Base-by-base conservation (phyloP, 2,113 vertebrate genomes). In the Telmatochromis sp. region DNA sequence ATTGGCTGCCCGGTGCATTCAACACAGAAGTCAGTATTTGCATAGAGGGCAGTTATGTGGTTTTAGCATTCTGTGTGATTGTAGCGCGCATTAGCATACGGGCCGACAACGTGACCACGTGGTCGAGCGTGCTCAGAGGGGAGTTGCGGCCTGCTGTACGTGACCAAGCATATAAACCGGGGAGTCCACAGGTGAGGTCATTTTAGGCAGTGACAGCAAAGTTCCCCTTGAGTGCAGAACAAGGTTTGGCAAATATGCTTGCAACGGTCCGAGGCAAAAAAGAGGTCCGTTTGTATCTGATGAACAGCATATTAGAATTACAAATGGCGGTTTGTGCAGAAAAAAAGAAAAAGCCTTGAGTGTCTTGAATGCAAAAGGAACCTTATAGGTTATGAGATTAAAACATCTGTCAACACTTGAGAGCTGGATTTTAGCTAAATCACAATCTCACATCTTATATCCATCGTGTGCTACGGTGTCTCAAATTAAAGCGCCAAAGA, bases 121-220 rank as follows among this genome's bases (percentile, higher is more conserved):
- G 88, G 92, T 85, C 5, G 49, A 90, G 83, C 23, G 14, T 57
- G 86, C 83, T 93, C 84, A 33, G 79, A 87, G 42, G 82, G 83
- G 80, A 85, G 85, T 42, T 90, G 92, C 6, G 91, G 93, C 89
- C 73, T 5, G 75, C 21, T 6, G 84, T 81, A 45, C 94, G 94
- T 95, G 95, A 94, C 90, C 45, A 21, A 35, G 93, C 94, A 95
- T 95, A 91, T 54, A 81, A 85, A 60, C 57, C 2, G 35, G 73
- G 35, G 58, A 82, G 83, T 91, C 75, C 85, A 86, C 92, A 96
- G 95, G 94, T 95, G 94, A 95, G 87, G 85, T 95, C 91, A 94
- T 94, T 2, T 26, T 89, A 87, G 85, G 89, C 85, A 60, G 86
- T 53, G 68, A 89, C 86, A 68, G 21, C 49, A 89, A 91, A 63